Base-by-base conservation (phyloP, 2,113 vertebrate species). In the Cryptotis parvus region DNA sequence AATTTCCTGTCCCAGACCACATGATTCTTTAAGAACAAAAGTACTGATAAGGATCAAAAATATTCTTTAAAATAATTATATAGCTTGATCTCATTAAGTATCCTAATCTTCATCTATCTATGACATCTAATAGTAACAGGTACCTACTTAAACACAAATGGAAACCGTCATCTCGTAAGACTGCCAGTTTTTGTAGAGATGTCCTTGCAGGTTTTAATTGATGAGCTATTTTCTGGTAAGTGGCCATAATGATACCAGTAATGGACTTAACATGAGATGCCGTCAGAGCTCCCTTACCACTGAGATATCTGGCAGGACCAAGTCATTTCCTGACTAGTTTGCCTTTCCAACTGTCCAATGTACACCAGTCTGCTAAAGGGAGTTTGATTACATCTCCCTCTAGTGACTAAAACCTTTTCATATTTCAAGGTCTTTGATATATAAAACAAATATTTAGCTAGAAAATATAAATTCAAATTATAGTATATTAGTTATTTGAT, bases 331-430 rank as follows among this genome's bases (percentile, higher is more conserved):
- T 78, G 75, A 61, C 78, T 73, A 26, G 5, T 81, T 81, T 79
- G 74, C 26, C 35, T 70, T 84, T 81, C 84, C 61, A 81, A 85
- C 73, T 92, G 81, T 31, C 79, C 80, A 33, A 33, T 35, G 65
- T 65, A 83, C 29, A 39, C 63, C 15, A 39, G 55, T 43, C 9
- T 10, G 24, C 29, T 77, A 39, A 84, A 43, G 65, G 45, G 82
- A 90, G 24, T 41, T 79, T 92, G 94, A 90, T 89, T 92, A 94
- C 63, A 91, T 86, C 95, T 95, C 90, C 94, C 94, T 95, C 95
- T 94, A 93, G 82, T 91, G 93, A 95, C 84, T 72, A 65, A 85
- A 91, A 78, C 15, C 41, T 89, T 88, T 70, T 26, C 16, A 74
- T 69, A 39, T 4, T 27, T 0, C 45, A 75, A 58, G 39, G 37